Conservation (phyloP, 2,797 vertebrate species). For the Helicolenus hilgendorfi region DNA sequence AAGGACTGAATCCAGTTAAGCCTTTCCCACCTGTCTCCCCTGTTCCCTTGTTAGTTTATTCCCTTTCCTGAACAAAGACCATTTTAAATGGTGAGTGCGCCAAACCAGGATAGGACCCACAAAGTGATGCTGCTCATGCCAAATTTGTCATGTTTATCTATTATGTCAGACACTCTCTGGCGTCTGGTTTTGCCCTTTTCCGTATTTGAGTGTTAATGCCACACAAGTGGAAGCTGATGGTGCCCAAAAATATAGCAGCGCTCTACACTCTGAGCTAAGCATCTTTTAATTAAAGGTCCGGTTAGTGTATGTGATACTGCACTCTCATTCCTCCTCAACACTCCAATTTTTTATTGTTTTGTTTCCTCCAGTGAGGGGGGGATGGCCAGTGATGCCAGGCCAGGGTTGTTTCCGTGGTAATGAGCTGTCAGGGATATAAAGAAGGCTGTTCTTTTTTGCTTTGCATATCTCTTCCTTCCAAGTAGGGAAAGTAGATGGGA, state of each 20-base stretch:
- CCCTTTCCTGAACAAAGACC: slow-evolving; percentile 41
- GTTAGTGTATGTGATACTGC: slow-evolving; percentile 68
- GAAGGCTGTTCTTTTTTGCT: slow-evolving; percentile 81
- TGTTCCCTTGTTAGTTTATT: slow-evolving; percentile 30
- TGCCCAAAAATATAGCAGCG: slow-evolving; percentile 49
- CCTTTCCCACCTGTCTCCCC: slow-evolving; percentile 45
- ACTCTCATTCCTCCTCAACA: slow-evolving; percentile 66
- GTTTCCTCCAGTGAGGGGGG: slow-evolving; percentile 66
- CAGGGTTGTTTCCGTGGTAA: slow-evolving; percentile 90
- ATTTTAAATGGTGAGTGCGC: slow-evolving; percentile 1
- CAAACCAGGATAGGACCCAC: slow-evolving; percentile 26
- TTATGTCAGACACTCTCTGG: slow-evolving; percentile 33
- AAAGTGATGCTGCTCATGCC: slow-evolving; percentile 11
- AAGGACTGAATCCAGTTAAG: slow-evolving; percentile 37
- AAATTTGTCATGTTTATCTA: slow-evolving; percentile 37
- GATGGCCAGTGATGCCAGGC: slow-evolving; percentile 84
- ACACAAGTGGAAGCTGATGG: slow-evolving; percentile 14
- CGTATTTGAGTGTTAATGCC: slow-evolving; percentile 18
- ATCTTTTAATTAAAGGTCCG: slow-evolving; percentile 85
- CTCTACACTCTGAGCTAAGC: slow-evolving; percentile 65
- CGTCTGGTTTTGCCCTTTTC: slow-evolving; percentile 26
- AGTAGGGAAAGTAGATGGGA: slow-evolving; percentile 80
- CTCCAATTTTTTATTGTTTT: slow-evolving; percentile 67
- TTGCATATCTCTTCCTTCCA: slow-evolving; percentile 83
- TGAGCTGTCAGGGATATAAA: slow-evolving; percentile 92